A percentile compares a stretch with the other conserved stretches of the same genome.
These are phyloP conservation scores for Thalpophila matura DNA, from an alignment of 2,888 invertebrate species.

Conservation along the genomic window DNA sequence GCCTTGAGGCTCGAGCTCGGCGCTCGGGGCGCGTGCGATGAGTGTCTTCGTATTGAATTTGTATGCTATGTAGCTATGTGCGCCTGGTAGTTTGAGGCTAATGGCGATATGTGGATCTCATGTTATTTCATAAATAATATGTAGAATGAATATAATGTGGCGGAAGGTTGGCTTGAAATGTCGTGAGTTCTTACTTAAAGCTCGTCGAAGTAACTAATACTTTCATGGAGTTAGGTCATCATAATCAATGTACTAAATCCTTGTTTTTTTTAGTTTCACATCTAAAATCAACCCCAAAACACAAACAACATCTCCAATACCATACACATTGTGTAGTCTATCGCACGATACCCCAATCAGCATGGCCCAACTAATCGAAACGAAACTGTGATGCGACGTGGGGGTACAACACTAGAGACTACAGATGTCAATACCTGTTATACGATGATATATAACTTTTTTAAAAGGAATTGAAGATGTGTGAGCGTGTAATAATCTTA, in stretches of 20 bases:
- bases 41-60: slow-evolving; percentile 59
- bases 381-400: slow-evolving; percentile 45
- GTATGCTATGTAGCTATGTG: slow-evolving; percentile 48
- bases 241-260: too few relatives aligned
- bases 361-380: slow-evolving; percentile 32
- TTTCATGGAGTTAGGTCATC: too few relatives aligned
- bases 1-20: slow-evolving; percentile 66
- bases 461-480: slow-evolving; percentile 7
- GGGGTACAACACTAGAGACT: slow-evolving; percentile 41
- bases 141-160: too few relatives aligned
- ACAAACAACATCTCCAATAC: not conserved
- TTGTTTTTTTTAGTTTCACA: too few relatives aligned
- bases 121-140: slow-evolving; percentile 13
- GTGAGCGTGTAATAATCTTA: too few relatives aligned
- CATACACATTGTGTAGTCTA: slow-evolving; percentile 11
- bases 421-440: slow-evolving; percentile 29
- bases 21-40: slow-evolving; percentile 54
- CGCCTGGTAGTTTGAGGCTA: slow-evolving; percentile 27
- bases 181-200: not conserved
- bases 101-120: slow-evolving; percentile 14
- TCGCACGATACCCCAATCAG: slow-evolving; percentile 43
- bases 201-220: too few relatives aligned
- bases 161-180: not conserved
- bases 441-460: slow-evolving; percentile 20
- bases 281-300: not conserved